These are phyloP conservation scores for Phaenicophaeus curvirostris DNA, from an alignment of 2,797 vertebrate genomes.

Conservation along the genomic window DNA sequence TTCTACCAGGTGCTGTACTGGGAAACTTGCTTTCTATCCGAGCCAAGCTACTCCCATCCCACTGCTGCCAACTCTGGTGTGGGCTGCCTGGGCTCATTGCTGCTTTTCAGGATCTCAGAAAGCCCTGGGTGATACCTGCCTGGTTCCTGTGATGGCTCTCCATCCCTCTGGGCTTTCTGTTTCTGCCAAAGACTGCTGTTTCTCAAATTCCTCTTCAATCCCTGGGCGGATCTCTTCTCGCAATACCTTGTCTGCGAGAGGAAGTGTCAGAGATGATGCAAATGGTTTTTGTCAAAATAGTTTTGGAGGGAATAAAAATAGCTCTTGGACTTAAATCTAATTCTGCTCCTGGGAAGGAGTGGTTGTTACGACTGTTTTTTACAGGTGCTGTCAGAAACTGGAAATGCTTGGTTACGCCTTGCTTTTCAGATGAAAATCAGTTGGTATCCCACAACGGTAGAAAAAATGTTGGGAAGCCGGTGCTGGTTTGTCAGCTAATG, in stretches of 20 bases:
- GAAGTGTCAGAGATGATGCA: neutral
- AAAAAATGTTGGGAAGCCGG: neutral
- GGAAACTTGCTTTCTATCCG: neutral
- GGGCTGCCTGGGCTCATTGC: neutral
- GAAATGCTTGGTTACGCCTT: neutral
- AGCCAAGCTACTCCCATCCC: neutral
- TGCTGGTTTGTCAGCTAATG: neutral
- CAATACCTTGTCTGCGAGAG: neutral
- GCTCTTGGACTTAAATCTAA: neutral
- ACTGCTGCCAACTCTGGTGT: neutral
- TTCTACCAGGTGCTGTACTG: neutral
- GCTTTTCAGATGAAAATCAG: neutral
- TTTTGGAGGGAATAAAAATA: slow-evolving; percentile 30
- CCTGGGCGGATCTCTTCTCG: neutral
- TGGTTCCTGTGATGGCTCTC: rapidly evolving
- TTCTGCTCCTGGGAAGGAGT: neutral
- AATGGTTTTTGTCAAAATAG: slow-evolving; percentile 9
- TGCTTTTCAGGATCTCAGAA: neutral
- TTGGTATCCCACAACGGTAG: neutral
- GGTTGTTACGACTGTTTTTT: neutral
- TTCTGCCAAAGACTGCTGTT: neutral
- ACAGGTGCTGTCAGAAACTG: neutral
- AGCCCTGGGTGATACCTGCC: neutral
- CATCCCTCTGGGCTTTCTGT: neutral
- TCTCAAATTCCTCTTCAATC: neutral